Evolutionary conservation across 2,888 invertebrate species (phyloP).

Genomic region (Drosophila sordidula): DNA sequence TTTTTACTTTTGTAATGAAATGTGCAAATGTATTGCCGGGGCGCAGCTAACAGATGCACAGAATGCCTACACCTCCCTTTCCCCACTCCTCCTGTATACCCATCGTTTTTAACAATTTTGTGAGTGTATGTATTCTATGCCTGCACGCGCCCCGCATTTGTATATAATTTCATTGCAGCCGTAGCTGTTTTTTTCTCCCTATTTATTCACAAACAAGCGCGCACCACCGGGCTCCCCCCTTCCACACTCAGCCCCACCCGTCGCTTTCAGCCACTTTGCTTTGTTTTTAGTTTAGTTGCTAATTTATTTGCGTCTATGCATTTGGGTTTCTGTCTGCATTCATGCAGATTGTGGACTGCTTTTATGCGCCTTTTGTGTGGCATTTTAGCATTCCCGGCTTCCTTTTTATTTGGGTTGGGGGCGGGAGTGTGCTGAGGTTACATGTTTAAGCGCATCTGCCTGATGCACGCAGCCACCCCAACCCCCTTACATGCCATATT

Average conservation of each 20-base stretch:
- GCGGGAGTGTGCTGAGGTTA: slow-evolving; percentile 11
- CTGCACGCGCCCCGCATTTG: slow-evolving; percentile 57
- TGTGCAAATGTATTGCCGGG: slow-evolving; percentile 59
- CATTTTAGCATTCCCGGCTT: slow-evolving; percentile 43
- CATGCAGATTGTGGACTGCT: slow-evolving; percentile 22
- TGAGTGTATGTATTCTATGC: slow-evolving; percentile 39
- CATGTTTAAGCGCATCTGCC: slow-evolving; percentile 56
- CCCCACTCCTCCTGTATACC: not conserved
- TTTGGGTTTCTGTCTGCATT: slow-evolving; percentile 53
- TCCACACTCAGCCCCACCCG: not conserved
- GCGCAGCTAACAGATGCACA: slow-evolving; percentile 22
- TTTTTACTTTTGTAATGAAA: slow-evolving; percentile 47
- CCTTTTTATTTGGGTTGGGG: slow-evolving; percentile 18
- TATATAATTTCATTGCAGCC: slow-evolving; percentile 65
- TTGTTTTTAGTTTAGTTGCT: slow-evolving; percentile 74
- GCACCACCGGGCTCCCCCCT: not conserved
- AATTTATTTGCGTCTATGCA: slow-evolving; percentile 76
- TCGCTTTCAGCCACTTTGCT: slow-evolving; percentile 36
- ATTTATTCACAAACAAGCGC: slow-evolving; percentile 25
- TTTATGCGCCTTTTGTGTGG: slow-evolving; percentile 53
- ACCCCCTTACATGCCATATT: slow-evolving; percentile 20
- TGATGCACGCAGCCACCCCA: slow-evolving; percentile 36
- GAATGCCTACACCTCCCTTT: not conserved
- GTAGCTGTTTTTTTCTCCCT: slow-evolving; percentile 19
- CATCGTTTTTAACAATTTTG: slow-evolving; percentile 29